Base-by-base conservation (phyloP, 2,113 vertebrate species). In the Dromiciops gliroides region DNA sequence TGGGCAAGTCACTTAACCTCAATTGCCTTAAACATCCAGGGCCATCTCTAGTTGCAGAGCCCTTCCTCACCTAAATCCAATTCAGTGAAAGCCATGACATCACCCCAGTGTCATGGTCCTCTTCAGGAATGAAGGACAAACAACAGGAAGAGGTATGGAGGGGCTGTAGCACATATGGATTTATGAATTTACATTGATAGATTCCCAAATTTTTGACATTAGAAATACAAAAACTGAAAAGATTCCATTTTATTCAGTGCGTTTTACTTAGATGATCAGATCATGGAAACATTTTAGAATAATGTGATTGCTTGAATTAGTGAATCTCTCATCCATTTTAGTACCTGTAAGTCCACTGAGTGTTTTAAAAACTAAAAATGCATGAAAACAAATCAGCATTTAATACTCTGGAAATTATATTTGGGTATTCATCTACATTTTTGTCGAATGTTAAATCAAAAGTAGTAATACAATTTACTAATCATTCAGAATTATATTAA, bases 361-460 rank as follows among this genome's bases (percentile, higher is more conserved):
- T 89, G 95, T 97, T 51, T 94, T 51, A 92, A 56, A 56, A 94
- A 23, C 90, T 7, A 96, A 22, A 96, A 51, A 88, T 5, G 51
- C 25, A 91, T 94, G 92, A 93, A 12, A 8, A 14, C 28, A 91
- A 94, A 56, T 10, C 11, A 95, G 44, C 11, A 93, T 50, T 90
- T 96, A 95, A 89, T 94, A 31, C 49, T 92, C 94, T 93, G 67
- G 23, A 91, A 97, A 94, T 95, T 92, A 89, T 91, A 93, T 93
- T 75, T 94, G 0, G 50, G 24, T 3, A 93, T 93, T 90, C 92
- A 95, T 95, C 92, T 94, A 49, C 92, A 92, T 88, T 93, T 95
- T 94, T 91, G 50, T 93, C 8, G 67, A 95, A 95, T 96, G 48
- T 91, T 93, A 93, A 95, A 92, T 92, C 51, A 91, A 83, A 16